phyloP scores from a whole-genome alignment of 2,888 invertebrate genomes.

The Pomacea canaliculata region DNA sequence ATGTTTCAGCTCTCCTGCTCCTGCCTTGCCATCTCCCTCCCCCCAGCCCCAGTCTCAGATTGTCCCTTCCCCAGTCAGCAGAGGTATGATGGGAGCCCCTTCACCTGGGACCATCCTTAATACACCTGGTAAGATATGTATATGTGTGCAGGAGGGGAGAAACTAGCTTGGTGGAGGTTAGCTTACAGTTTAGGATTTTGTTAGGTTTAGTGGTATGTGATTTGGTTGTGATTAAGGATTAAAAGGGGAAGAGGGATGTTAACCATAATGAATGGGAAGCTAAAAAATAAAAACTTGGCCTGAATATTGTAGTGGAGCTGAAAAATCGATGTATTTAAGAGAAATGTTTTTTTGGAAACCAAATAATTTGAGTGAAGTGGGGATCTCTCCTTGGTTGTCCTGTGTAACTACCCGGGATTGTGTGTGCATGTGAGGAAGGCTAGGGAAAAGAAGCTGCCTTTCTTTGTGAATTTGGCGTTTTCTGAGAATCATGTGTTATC shows the following conservation, averaged over 20 bases:
- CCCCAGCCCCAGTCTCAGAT: conserved; percentile 41
- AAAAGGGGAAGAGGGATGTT: neutral
- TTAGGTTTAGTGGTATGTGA: no score
- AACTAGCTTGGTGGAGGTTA: neutral
- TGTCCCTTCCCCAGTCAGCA: conserved; percentile 49
- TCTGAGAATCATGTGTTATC: no score
- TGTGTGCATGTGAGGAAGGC: no score
- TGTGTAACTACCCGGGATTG: no score
- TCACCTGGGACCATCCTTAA: conserved; percentile 57
- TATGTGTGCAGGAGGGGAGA: neutral
- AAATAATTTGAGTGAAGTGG: no score
- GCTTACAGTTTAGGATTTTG: neutral
- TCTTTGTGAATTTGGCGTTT: no score
- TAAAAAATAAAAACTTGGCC: no score
- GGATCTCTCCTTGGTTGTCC: neutral
- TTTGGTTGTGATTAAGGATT: neutral
- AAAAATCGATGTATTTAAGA: no score
- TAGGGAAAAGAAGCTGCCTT: no score
- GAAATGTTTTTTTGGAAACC: no score
- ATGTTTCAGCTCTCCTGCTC: conserved; percentile 49
- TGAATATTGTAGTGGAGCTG: no score
- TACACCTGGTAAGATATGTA: conserved; percentile 53
- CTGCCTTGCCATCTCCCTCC: conserved; percentile 52
- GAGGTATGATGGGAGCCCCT: conserved; percentile 45
- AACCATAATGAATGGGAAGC: no score